Evolutionary conservation across 2,888 invertebrate genomes (phyloP), one percentile per base, ranked within the genome.

Genomic region (Pyrrhosoma nymphula): DNA sequence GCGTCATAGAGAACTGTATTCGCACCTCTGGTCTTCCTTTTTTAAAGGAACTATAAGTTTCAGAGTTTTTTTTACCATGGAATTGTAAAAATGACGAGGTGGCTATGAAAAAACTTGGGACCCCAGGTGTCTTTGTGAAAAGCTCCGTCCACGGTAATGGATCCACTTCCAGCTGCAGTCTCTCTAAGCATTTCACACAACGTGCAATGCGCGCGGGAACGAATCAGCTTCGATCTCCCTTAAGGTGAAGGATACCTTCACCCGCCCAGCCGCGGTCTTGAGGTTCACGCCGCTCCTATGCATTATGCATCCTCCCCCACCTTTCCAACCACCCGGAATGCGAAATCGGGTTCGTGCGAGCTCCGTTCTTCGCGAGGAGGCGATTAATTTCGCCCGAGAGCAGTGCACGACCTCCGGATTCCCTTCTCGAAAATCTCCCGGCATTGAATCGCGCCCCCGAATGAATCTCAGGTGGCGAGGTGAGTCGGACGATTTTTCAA

Each of bases 401-500:
- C 35, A n/a, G 12, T 35, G 6, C 82, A 18, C 82, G 82, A 82
- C 82, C 82, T 35, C n/a, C 60, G n/a, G n/a, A 69, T 69, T 60
- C n/a, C 69, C 69, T n/a, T 12, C 47, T 47, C 47, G 47, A 8
- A 47, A 47, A 47, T 4, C n/a, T 23, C 69, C n/a, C 30, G 35
- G 35, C 30, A 82, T 82, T 35, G 82, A 82, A 82, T 82, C 14
- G 35, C 30, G 30, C 12, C 30, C 30, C 30, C 47, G 47, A 47
- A 47, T 47, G 82, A 82, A 82, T 82, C 82, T 82, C 82, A 82
- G 82, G 82, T 35, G 82, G 82, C 82, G 82, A 16, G 35, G 35
- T 14, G 35, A 3, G 82, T 26, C 30, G 82, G 30, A 35, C 35
- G 30, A 35, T 82, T 82, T 82, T 82, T 82, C 82, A 82, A 4